A percentile compares a stretch with the other conserved stretches of the same genome.
phyloP scores from a whole-genome alignment of 2,888 invertebrate genomes.

The Drosophila bunnanda region DNA sequence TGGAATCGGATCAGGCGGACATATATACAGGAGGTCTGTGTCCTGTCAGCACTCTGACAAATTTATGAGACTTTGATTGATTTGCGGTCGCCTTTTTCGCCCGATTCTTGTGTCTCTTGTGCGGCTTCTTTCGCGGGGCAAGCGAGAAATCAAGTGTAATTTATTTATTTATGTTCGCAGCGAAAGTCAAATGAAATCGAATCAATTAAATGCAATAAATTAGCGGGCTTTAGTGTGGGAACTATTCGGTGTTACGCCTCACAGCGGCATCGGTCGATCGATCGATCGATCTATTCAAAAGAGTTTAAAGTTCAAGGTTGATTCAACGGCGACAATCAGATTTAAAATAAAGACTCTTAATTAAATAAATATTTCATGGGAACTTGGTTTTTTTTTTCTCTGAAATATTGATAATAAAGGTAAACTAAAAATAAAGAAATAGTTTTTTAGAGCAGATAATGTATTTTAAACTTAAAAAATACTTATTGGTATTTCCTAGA shows the following conservation, averaged over 20 bases:
- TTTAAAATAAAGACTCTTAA: background rate
- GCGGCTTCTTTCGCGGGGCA: slow-evolving; percentile 11
- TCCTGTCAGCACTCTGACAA: slow-evolving; percentile 73
- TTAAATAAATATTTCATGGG: background rate
- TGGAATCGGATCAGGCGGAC: slow-evolving; percentile 8
- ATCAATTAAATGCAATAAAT: slow-evolving; percentile 69
- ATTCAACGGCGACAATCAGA: background rate
- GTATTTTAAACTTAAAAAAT: too few relatives aligned
- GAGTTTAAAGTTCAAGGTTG: slow-evolving; percentile 21
- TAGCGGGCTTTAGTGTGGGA: slow-evolving; percentile 29
- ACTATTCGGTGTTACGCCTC: slow-evolving; percentile 1
- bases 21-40: slow-evolving; percentile 38
- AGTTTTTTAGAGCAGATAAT: background rate
- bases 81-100: slow-evolving; percentile 64
- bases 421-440: background rate
- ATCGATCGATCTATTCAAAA: background rate
- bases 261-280: slow-evolving; percentile 5
- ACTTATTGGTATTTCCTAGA: background rate
- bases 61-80: slow-evolving; percentile 82
- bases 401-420: background rate
- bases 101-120: slow-evolving; percentile 26
- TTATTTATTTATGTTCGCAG: slow-evolving; percentile 50
- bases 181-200: slow-evolving; percentile 49
- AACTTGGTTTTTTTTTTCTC: background rate
- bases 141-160: slow-evolving; percentile 40